Base-by-base conservation (phyloP, 2,888 invertebrate genomes). In the Diplolepis rosae region DNA sequence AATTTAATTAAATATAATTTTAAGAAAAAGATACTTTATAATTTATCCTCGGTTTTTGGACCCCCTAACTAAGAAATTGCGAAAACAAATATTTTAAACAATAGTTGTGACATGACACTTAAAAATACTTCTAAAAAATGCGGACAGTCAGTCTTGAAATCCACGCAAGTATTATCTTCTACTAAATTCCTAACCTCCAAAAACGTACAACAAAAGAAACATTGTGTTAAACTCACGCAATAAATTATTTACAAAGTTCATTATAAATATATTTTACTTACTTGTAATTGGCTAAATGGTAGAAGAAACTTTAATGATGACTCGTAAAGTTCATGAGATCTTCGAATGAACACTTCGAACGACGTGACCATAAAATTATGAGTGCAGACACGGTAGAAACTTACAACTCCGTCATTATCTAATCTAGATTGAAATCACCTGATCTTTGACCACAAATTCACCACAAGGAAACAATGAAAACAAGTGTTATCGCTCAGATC, bases 251-350 rank as follows among this genome's bases (percentile, higher is more conserved):
- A 6, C 7, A 1, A 27, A n/a, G 13, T 3, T 28, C 6, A 4
- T 52, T 15, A 52, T 28, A 27, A 61, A 61, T 24, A 39, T 61
- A 24, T n/a, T 24, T n/a, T 27, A 39, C 61, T 61, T 39, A 61
- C 61, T 61, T 39, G 24, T 39, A 61, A 24, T 61, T 61, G 3
- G 1, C 18, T 9, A n/a, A 9, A 30, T 52, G 0, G 7, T 15
- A 30, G 3, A 7, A 52, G 0, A 28, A 28, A 52, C 28, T 15
- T 18, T 18, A 11, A 22, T 9, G 18, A 54, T 18, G 11, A 11
- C 27, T 4, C 22, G 9, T 4, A 9, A 22, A 48, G 22, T 22
- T 11, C 48, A 48, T 48, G 9, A 4, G 15, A n/a, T n/a, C n/a
- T 42, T 15, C 11, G 4, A n/a, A n/a, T n/a, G 18, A 48, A 48